Evolutionary conservation across 1,140 invertebrate genomes (phyloP), one percentile per base, ranked within the genome.

Genomic region (Proctacanthus coquilletti): DNA sequence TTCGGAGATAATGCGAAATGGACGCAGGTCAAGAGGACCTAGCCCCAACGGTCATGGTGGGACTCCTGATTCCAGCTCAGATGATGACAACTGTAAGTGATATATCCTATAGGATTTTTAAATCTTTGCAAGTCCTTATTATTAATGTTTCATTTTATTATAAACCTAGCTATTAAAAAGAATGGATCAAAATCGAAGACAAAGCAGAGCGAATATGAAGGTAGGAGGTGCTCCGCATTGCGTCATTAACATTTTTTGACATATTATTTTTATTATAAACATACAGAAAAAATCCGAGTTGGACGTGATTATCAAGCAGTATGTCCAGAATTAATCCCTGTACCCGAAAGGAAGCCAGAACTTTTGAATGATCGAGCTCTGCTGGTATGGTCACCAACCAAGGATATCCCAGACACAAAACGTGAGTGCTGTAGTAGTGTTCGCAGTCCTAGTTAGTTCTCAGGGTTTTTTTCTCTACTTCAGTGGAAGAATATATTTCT

Each of bases 401-500:
- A 74, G 36, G 77, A 87, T 47, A 84, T 95, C 52, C 73, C 82
- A 19, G 89, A 92, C 59, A 64, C 68, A 31, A 85, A 87, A 71
- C 69, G 86, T 89, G 74, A 76, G 72, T 71, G 42, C 46, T 41
- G 29, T 14, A 17, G 21, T 33, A 25, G 6, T 41, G 29, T 36
- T 42, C 5, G 21, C 9, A 10, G 20, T 36, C 21, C n/a, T 21
- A n/a, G n/a, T n/a, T n/a, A n/a, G n/a, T n/a, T n/a, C n/a, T n/a
- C n/a, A n/a, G 5, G 5, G n/a, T 33, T 33, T 33, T 33, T 33
- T 25, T 25, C 6, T 8, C 23, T 8, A 25, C 23, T 25, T 25
- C 49, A 88, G 89, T 96, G 70, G 91, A 96, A 65, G 84, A 94
- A 54, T 96, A 94, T 54, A 85, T 94, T 43, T 74, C 76, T 48